Evolutionary conservation across 2,888 invertebrate genomes (phyloP).

Genomic region (Encarsia formosa): DNA sequence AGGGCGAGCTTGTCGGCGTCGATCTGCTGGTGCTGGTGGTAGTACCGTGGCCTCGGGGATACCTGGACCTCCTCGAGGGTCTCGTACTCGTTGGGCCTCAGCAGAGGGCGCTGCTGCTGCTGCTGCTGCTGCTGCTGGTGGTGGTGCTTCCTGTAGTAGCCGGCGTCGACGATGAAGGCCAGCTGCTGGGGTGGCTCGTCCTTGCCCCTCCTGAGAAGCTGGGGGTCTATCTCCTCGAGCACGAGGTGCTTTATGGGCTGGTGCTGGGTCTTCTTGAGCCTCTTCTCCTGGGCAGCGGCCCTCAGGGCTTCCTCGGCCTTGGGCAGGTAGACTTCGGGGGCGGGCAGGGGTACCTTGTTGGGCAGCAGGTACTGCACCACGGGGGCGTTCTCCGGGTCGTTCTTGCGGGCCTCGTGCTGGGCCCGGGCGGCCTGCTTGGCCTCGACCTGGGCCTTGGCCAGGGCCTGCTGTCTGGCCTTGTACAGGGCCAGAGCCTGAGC

Average conservation of each 20-base stretch:
- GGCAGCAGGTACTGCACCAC: constrained; percentile 44
- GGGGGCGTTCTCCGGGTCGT: constrained; percentile 42
- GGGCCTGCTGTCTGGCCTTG: constrained; percentile 40
- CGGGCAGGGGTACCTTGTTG: constrained; percentile 33
- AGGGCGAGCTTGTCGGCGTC: constrained; percentile 44
- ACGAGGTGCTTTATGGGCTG: constrained; percentile 15
- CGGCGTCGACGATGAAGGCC: constrained; percentile 44
- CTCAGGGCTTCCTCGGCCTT: constrained; percentile 24
- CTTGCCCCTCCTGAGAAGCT: constrained; percentile 11
- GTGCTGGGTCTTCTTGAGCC: constrained; percentile 20
- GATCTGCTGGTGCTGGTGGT: constrained; percentile 41
- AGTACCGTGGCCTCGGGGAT: constrained; percentile 31
- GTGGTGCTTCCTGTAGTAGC: constrained; percentile 39
- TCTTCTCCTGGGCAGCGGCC: constrained; percentile 14
- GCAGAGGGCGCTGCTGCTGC: constrained; percentile 3
- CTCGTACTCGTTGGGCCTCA: constrained; percentile 35
- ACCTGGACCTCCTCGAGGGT: constrained; percentile 39
- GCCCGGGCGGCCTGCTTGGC: constrained; percentile 41
- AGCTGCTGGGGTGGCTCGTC: constrained; percentile 38
- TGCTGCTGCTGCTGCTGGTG: constrained; percentile 40
- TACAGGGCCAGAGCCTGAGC: constrained; percentile 47
- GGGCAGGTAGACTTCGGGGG: constrained; percentile 24
- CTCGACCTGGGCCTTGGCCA: constrained; percentile 43
- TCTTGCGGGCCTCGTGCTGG: constrained; percentile 39
- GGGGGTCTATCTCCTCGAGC: constrained; percentile 21